A percentile compares a stretch with the other conserved stretches of the same genome.
Evolutionary conservation across 2,113 vertebrate species (phyloP).

Genomic region (Chiloscyllium plagiosum): DNA sequence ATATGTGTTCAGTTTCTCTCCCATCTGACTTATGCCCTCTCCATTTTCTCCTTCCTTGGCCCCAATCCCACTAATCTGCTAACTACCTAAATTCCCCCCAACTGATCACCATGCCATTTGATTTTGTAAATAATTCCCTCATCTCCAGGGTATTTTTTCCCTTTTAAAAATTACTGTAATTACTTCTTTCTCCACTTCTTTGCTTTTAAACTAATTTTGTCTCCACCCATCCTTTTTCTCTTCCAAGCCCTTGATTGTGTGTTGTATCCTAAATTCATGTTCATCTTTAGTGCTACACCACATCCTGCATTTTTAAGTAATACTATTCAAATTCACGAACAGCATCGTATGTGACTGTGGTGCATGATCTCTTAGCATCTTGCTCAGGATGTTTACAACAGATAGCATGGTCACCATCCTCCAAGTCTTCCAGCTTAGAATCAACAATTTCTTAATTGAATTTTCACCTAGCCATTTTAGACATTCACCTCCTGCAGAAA

Average conservation of each 20-base stretch:
- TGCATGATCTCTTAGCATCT: neutral
- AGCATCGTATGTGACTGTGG: neutral
- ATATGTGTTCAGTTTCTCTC: neutral
- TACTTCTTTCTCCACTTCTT: neutral
- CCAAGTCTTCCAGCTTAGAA: neutral
- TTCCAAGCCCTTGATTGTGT: neutral
- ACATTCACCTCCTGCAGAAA: neutral
- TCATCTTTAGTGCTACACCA: neutral
- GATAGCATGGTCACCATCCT: neutral
- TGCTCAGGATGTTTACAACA: neutral
- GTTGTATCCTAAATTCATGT: neutral
- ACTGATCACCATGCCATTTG: neutral
- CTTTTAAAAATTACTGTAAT: neutral
- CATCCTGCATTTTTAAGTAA: neutral
- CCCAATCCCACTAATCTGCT: neutral
- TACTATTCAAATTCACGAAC: neutral
- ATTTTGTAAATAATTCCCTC: neutral
- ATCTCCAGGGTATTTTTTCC: neutral
- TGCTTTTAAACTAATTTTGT: neutral
- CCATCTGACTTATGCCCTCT: neutral
- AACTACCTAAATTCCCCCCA: neutral
- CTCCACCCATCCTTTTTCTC: neutral
- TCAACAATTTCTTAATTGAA: neutral
- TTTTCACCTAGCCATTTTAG: neutral
- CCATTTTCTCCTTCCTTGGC: neutral